Percentiles rank a stretch among this genome's conserved stretches.
These are phyloP conservation scores for Taurulus bubalis DNA, from an alignment of 2,113 vertebrate species.

Conservation along the genomic window DNA sequence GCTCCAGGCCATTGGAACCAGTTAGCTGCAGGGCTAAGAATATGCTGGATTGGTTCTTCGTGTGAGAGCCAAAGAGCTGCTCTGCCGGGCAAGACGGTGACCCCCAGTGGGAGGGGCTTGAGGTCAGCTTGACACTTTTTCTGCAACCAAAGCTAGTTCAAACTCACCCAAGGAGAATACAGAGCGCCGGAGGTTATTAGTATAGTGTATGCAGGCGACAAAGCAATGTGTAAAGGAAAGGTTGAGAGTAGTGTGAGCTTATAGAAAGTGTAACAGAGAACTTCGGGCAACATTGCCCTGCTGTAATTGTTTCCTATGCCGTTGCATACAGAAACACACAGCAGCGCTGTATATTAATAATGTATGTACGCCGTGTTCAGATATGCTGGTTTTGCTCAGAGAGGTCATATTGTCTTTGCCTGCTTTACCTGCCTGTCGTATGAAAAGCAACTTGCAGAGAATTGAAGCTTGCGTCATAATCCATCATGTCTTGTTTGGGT, in stretches of 20 bases:
- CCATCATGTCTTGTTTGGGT: not conserved
- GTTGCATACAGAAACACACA: conserved; percentile 3
- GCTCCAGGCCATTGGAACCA: conserved; percentile 55
- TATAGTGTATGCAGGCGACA: conserved; percentile 12
- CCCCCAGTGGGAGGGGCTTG: conserved; percentile 71
- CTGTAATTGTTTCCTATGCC: conserved; percentile 12
- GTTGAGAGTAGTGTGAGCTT: conserved; percentile 13
- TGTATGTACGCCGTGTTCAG: conserved; percentile 15
- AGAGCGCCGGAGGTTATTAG: conserved; percentile 22
- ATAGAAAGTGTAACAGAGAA: conserved; percentile 12
- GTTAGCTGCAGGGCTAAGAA: conserved; percentile 58
- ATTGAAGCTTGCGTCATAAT: not conserved
- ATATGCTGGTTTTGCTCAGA: conserved; percentile 8
- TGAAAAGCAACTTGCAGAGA: not conserved
- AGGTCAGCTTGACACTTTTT: conserved; percentile 64
- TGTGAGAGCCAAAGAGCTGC: conserved; percentile 54
- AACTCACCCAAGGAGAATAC: conserved; percentile 54
- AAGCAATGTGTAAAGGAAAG: conserved; percentile 1
- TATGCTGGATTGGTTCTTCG: conserved; percentile 45
- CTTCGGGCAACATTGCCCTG: not conserved
- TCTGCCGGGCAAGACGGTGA: conserved; percentile 49
- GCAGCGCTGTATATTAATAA: conserved; percentile 20
- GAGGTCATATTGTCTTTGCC: conserved; percentile 42
- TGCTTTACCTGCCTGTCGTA: not conserved
- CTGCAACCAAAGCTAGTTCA: conserved; percentile 57